phyloP scores from a whole-genome alignment of 2,113 vertebrate genomes.

The Mormoops blainvillei region DNA sequence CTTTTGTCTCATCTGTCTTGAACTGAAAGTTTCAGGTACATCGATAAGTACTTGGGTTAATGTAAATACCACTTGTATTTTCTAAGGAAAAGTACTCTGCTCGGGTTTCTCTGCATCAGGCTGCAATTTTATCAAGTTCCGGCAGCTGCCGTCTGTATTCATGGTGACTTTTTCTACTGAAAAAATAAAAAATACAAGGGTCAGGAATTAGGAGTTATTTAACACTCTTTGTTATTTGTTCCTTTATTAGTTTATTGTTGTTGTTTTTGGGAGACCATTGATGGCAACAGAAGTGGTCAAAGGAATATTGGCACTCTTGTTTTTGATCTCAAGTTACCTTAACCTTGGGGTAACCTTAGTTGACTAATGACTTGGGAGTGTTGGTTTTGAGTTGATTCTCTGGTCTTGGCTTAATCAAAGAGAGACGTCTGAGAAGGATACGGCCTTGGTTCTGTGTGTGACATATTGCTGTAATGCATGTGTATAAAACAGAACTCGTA shows the following conservation, averaged over 20 bases:
- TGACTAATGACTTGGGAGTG: neutral
- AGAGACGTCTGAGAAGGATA: neutral
- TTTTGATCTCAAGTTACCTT: neutral
- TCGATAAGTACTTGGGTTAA: slow-evolving; percentile 55
- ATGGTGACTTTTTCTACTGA: neutral
- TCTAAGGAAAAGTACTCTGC: slow-evolving; percentile 45
- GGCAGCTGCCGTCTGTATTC: neutral
- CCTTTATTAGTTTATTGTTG: neutral
- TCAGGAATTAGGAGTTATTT: neutral
- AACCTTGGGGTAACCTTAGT: neutral
- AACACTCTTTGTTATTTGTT: neutral
- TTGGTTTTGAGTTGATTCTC: neutral
- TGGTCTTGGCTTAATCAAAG: neutral
- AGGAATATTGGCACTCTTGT: neutral
- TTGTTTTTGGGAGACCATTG: neutral
- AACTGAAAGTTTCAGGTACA: slow-evolving; percentile 61
- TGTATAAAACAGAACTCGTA: neutral
- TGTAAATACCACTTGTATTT: slow-evolving; percentile 43
- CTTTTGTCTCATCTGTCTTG: slow-evolving; percentile 63
- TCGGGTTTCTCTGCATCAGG: neutral
- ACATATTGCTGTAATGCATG: neutral
- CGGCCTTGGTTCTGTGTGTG: neutral
- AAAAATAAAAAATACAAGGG: neutral
- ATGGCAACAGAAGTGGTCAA: neutral
- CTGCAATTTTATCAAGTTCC: neutral